Conservation (phyloP, 2,888 invertebrate species). For the Eubasilissa splendida region DNA sequence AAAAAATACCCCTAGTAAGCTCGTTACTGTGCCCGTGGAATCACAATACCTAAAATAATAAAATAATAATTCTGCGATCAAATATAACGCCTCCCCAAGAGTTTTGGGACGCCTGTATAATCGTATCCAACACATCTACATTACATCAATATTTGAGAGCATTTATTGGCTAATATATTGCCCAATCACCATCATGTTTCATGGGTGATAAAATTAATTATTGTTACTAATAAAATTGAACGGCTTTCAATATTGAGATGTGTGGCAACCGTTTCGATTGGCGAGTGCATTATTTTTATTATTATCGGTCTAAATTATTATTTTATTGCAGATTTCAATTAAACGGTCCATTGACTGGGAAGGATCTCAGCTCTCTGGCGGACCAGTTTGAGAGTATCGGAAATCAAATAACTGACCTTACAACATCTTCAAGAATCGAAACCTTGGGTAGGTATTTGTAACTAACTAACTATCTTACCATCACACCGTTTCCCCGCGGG, state of each 20-base stretch:
- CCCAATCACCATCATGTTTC: too few species aligned
- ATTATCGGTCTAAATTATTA: slow-evolving; percentile 3
- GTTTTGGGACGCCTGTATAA: too few species aligned
- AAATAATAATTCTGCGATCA: too few species aligned
- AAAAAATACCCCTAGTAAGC: too few species aligned
- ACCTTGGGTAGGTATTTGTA: slow-evolving; percentile 71
- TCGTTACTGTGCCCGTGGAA: too few species aligned
- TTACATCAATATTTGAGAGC: too few species aligned
- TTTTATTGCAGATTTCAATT: slow-evolving; percentile 68
- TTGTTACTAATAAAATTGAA: slow-evolving; percentile 8
- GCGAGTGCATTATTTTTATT: background rate
- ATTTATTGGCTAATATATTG: too few species aligned
- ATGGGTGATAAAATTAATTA: slow-evolving; percentile 19
- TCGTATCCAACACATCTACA: too few species aligned
- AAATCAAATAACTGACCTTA: slow-evolving; percentile 79
- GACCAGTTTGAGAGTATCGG: slow-evolving; percentile 79
- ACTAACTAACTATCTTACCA: too few species aligned
- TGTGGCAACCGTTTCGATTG: background rate
- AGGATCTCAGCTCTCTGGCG: slow-evolving; percentile 76
- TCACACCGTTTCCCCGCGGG: too few species aligned
- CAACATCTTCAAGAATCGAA: slow-evolving; percentile 81
- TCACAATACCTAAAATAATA: too few species aligned
- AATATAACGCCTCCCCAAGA: too few species aligned
- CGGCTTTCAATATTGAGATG: background rate
- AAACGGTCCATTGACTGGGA: slow-evolving; percentile 75